Percentiles rank a stretch among this genome's conserved stretches.
These are phyloP conservation scores for Piezodorus guildinii DNA, from an alignment of 1,140 invertebrate genomes.

Conservation along the genomic window DNA sequence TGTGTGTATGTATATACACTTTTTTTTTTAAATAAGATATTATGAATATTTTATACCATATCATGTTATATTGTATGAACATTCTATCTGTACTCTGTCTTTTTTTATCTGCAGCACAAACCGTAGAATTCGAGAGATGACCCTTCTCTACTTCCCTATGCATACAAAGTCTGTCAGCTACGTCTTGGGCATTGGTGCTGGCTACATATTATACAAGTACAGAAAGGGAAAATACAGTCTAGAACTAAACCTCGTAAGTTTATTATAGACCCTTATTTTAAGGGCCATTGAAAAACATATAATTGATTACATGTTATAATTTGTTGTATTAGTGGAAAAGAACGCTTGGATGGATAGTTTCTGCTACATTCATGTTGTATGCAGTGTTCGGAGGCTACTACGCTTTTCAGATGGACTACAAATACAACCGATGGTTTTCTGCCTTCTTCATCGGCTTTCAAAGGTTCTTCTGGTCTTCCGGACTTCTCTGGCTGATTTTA, in stretches of 20 bases:
- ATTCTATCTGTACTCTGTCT: no score
- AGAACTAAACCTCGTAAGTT: conserved; percentile 20
- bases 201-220: conserved; percentile 32
- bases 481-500: conserved; percentile 41
- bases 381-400: conserved; percentile 20
- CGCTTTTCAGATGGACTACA: conserved; percentile 19
- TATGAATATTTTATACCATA: no score
- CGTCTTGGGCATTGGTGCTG: conserved; percentile 35
- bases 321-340: no score
- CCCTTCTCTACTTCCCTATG: conserved; percentile 25
- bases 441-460: conserved; percentile 45
- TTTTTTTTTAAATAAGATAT: no score
- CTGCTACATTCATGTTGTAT: conserved; percentile 7
- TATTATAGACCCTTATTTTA: no score
- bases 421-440: conserved; percentile 29
- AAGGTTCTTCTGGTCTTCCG: conserved; percentile 42
- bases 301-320: no score
- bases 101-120: conserved; percentile 20
- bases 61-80: no score
- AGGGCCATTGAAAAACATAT: no score
- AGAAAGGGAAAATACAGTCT: conserved; percentile 17
- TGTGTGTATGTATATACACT: no score
- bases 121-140: conserved; percentile 19
- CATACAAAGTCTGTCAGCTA: conserved; percentile 35
- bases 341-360: conserved; percentile 16